phyloP scores from a whole-genome alignment of 2,797 vertebrate species.

The Myripristis murdjan region DNA sequence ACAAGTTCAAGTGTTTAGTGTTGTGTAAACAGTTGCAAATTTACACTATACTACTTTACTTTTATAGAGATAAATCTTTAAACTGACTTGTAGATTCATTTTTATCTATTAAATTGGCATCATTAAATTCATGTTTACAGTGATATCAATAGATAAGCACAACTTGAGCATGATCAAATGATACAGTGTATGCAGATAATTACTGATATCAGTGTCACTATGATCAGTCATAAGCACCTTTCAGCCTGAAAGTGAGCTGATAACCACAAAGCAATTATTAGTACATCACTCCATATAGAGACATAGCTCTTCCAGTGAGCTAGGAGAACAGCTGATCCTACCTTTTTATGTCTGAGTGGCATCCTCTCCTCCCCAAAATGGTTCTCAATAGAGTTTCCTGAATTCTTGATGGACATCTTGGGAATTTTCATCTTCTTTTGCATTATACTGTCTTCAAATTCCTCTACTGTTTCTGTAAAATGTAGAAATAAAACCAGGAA shows the following conservation, averaged over 20 bases:
- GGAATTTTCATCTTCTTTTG: slow-evolving; percentile 99
- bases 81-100: not conserved
- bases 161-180: not conserved
- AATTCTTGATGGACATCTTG: slow-evolving; percentile 95
- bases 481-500: slow-evolving; percentile 73
- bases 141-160: not conserved
- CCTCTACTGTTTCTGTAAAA: slow-evolving; percentile 95
- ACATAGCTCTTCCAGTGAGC: not conserved
- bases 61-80: not conserved
- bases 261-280: not conserved
- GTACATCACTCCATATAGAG: not conserved
- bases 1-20: not conserved
- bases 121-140: not conserved
- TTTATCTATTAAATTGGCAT: not conserved
- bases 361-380: slow-evolving; percentile 95
- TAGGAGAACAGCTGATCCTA: slow-evolving; percentile 70
- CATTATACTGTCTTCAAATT: slow-evolving; percentile 99
- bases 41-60: not conserved
- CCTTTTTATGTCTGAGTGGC: slow-evolving; percentile 98
- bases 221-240: not conserved
- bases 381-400: slow-evolving; percentile 94
- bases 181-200: not conserved
- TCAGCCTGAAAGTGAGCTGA: not conserved
- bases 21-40: not conserved
- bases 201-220: not conserved